Evolutionary conservation across 2,797 vertebrate species (phyloP).

Genomic region (Anomalospiza imberbis): DNA sequence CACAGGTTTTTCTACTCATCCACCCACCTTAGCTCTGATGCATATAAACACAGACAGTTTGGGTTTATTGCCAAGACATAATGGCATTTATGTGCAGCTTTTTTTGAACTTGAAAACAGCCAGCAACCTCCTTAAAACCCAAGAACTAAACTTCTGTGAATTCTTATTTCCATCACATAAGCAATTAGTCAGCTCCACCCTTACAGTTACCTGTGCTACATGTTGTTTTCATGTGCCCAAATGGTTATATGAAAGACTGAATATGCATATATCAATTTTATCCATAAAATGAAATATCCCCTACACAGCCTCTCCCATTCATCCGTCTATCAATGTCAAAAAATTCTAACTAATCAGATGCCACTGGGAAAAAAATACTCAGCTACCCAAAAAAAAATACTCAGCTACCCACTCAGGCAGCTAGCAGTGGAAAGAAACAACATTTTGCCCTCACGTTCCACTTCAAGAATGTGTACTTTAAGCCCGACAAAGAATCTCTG

Average conservation of each 20-base stretch:
- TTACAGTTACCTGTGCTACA: neutral
- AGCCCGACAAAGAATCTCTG: neutral
- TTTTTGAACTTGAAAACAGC: neutral
- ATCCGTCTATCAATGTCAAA: neutral
- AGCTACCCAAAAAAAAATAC: neutral
- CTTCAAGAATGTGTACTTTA: neutral
- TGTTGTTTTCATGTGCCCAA: neutral
- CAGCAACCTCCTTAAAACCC: neutral
- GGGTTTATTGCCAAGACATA: neutral
- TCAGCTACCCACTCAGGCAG: neutral
- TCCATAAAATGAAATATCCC: neutral
- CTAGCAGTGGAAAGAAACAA: neutral
- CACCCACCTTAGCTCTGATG: neutral
- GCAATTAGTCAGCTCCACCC: neutral
- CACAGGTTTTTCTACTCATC: conserved; percentile 12
- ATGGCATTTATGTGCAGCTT: neutral
- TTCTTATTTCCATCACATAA: neutral
- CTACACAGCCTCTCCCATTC: neutral
- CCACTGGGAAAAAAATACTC: neutral
- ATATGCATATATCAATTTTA: neutral
- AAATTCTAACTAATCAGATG: neutral
- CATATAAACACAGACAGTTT: conserved; percentile 26
- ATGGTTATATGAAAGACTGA: neutral
- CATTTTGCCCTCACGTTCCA: neutral
- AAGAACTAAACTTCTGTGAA: neutral